These are phyloP conservation scores for Diadophis punctatus DNA, from an alignment of 2,113 vertebrate species.

Conservation along the genomic window DNA sequence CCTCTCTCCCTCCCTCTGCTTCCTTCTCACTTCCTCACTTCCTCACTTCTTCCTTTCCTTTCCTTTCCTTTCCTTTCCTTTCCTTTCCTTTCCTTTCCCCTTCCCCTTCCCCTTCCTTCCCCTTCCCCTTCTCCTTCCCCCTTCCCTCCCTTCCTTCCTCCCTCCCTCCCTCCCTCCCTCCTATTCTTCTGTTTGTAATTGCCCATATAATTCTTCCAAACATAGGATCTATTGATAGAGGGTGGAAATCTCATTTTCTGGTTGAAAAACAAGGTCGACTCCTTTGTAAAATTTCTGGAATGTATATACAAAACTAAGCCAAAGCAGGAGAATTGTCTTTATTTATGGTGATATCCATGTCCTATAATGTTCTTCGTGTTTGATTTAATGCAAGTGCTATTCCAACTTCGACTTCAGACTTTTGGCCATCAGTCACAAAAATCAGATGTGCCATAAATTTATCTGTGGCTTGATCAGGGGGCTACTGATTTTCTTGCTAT, in stretches of 20 bases:
- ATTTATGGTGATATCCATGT: conserved; percentile 53
- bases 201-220: not conserved
- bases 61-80: not conserved
- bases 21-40: too few species aligned
- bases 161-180: not conserved
- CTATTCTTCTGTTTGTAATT: not conserved
- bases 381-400: conserved; percentile 59
- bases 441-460: conserved; percentile 33
- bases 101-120: too few species aligned
- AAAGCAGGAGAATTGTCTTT: conserved; percentile 37
- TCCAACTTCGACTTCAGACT: conserved; percentile 51
- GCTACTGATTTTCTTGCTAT: conserved; percentile 4
- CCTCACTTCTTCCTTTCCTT: too few species aligned
- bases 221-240: conserved; percentile 16
- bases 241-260: conserved; percentile 32
- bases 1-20: too few species aligned
- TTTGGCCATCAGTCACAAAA: conserved; percentile 58
- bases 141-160: not conserved
- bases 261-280: conserved; percentile 47
- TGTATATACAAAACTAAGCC: conserved; percentile 53
- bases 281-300: conserved; percentile 30
- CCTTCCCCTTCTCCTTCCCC: too few species aligned
- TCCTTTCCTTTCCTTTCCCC: too few species aligned
- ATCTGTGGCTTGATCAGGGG: conserved; percentile 27
- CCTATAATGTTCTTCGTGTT: conserved; percentile 49